Evolutionary conservation across 2,113 vertebrate species (phyloP).

Genomic region (Pterocles orientalis): DNA sequence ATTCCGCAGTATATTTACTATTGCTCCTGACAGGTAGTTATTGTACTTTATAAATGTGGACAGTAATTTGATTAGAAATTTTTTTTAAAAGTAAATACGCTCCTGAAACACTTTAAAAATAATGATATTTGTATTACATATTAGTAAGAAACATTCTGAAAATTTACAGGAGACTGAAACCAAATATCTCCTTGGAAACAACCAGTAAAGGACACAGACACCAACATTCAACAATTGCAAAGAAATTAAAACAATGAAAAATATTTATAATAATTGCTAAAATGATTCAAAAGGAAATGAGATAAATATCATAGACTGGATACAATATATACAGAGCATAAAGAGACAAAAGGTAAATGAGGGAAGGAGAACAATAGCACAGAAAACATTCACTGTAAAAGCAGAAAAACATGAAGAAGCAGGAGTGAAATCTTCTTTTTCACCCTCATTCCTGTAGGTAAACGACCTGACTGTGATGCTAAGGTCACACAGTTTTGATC

Average conservation of each 20-base stretch:
- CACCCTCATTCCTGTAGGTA: neutral
- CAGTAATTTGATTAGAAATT: neutral
- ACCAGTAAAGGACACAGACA: neutral
- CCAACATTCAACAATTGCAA: neutral
- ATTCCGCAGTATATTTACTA: neutral
- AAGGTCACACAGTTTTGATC: neutral
- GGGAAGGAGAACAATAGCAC: neutral
- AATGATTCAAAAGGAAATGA: slow-evolving; percentile 13
- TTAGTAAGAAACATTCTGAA: slow-evolving; percentile 8
- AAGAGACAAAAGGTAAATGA: neutral
- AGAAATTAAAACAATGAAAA: neutral
- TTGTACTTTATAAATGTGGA: neutral
- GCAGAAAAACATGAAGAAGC: neutral
- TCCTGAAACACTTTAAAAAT: neutral
- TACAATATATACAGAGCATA: neutral
- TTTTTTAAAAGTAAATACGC: neutral
- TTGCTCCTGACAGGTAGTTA: neutral
- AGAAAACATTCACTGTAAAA: neutral
- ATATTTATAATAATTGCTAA: slow-evolving; percentile 25
- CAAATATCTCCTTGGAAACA: slow-evolving; percentile 41
- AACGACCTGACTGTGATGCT: neutral
- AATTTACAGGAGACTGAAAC: neutral
- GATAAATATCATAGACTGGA: neutral
- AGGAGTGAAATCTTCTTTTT: neutral
- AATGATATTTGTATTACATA: neutral